Evolutionary conservation across 2,797 vertebrate genomes (phyloP), one percentile per base, ranked within the genome.

Genomic region (Dipus sagitta): DNA sequence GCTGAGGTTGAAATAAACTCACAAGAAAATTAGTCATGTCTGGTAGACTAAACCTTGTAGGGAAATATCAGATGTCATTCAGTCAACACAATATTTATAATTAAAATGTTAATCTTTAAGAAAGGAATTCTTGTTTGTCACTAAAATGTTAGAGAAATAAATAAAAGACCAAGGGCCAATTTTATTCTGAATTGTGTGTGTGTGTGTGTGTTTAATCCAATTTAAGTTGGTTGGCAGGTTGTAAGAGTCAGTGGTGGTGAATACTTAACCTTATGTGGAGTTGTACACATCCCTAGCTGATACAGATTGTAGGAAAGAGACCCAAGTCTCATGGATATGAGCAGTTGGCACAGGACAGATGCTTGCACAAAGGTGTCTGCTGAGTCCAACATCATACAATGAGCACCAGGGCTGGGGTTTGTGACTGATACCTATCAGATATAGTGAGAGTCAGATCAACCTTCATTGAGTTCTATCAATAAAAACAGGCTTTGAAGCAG

Each of bases 21-120:
- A 54, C 15, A 28, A 80, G 77, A 82, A 86, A 93, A 88, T 90
- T 18, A 86, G 79, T 65, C 93, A 62, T 7, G 58, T 70, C 71
- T 68, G 32, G 12, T 93, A 80, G 90, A 67, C 88, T 84, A 92
- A 88, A 86, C n/a, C 68, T 88, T 42, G 34, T 42, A 71, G 24
- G 18, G 23, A 54, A 80, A 83, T 54, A 75, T 32, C 24, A 76
- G 80, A 42, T 17, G 58, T 88, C 71, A 65, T 18, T 58, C 0
- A 64, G 85, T 78, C 82, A 96, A 94, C 90, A 93, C 20, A 68
- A 30, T 86, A 60, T 86, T 85, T 68, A 75, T 82, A 34, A 90
- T 93, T 85, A 86, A 91, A 85, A 70, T 72, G 12, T 32, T 83
- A 90, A 88, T 90, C 52, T 72, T 20, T 75, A 79, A 82, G 70